phyloP scores from a whole-genome alignment of 2,797 vertebrate genomes.

The Cryptoblepharus egeriae region DNA sequence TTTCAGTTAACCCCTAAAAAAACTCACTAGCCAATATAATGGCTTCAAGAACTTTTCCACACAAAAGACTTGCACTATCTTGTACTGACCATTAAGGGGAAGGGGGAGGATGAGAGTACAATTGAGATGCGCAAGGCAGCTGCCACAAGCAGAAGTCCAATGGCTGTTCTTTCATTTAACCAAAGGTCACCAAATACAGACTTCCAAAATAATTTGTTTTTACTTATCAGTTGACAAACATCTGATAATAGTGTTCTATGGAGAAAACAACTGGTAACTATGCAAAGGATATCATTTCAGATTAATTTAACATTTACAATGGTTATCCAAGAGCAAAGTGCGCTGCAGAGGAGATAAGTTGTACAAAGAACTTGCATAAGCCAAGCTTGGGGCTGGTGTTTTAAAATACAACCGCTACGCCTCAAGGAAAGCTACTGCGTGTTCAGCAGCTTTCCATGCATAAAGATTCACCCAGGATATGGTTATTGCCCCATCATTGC shows the following conservation, averaged over 20 bases:
- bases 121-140: not conserved
- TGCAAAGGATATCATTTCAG: not conserved
- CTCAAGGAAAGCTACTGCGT: not conserved
- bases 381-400: not conserved
- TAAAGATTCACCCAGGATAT: not conserved
- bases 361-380: not conserved
- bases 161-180: not conserved
- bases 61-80: constrained; percentile 7
- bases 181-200: not conserved
- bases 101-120: not conserved
- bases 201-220: not conserved
- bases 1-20: constrained; percentile 15
- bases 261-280: constrained; percentile 14
- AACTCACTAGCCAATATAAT: not conserved
- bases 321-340: not conserved
- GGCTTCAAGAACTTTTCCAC: constrained; percentile 7
- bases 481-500: not conserved
- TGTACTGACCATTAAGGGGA: not conserved
- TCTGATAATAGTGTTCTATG: not conserved
- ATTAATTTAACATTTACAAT: constrained; percentile 1
- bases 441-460: not conserved
- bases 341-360: not conserved
- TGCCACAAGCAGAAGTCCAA: not conserved
- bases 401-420: not conserved
- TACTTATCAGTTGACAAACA: not conserved